Conservation (phyloP, 2,888 invertebrate genomes). For the Mesoligia furuncula region DNA sequence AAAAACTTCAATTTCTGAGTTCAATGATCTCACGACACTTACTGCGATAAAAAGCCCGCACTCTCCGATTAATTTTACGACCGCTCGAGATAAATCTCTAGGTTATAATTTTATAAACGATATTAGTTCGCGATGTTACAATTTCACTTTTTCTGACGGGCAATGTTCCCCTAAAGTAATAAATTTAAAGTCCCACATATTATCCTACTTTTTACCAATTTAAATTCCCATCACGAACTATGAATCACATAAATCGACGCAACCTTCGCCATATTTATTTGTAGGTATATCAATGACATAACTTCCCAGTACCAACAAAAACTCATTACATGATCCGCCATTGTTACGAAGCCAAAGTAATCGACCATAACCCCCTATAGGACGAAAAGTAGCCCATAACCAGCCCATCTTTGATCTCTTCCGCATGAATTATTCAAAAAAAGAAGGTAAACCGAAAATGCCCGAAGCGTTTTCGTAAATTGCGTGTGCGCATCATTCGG, state of each 20-base stretch:
- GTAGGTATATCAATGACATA: conserved; percentile 49
- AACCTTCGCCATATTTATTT: conserved; percentile 49
- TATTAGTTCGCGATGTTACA: conserved; percentile 26
- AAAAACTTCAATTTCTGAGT: not conserved
- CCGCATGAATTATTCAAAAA: conserved; percentile 68
- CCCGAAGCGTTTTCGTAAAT: conserved; percentile 71
- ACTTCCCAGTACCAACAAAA: conserved; percentile 43
- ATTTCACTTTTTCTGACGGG: not conserved
- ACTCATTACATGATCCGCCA: conserved; percentile 60
- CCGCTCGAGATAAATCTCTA: conserved; percentile 23
- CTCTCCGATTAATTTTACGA: conserved; percentile 32
- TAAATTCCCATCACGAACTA: conserved; percentile 31
- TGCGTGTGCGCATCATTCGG: conserved; percentile 69
- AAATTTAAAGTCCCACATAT: not conserved
- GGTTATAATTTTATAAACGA: conserved; percentile 50
- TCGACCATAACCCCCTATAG: conserved; percentile 55
- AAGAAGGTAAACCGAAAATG: conserved; percentile 56
- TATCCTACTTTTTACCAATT: conserved; percentile 9
- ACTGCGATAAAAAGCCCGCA: conserved; percentile 6
- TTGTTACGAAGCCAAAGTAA: conserved; percentile 60
- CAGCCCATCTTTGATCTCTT: conserved; percentile 61
- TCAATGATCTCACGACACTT: conserved; percentile 14
- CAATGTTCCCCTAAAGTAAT: not conserved
- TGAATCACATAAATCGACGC: conserved; percentile 32
- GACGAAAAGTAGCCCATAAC: conserved; percentile 60